Evolutionary conservation across 2,888 invertebrate genomes (phyloP).

Genomic region (Leptinotarsa tumamoca): DNA sequence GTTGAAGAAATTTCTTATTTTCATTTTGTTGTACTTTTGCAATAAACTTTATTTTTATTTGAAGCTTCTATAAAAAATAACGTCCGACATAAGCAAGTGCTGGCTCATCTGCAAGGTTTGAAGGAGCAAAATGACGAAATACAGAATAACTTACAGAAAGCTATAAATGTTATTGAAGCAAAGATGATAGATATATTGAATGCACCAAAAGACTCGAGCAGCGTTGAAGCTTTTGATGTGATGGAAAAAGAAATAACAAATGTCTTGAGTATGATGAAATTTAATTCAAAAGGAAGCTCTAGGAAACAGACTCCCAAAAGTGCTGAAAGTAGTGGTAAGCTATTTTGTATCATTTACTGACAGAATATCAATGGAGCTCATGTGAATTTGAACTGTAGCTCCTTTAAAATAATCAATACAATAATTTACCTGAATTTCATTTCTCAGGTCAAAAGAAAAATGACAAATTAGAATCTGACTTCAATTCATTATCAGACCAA

Average conservation of each 20-base stretch:
- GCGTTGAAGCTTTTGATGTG: slow-evolving; percentile 52
- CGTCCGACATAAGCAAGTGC: slow-evolving; percentile 42
- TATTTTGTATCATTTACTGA: neutral
- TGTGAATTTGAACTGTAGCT: neutral
- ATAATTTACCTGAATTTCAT: neutral
- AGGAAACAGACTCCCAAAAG: slow-evolving; percentile 28
- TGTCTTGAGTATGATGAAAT: slow-evolving; percentile 55
- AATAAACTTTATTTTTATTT: slow-evolving; percentile 8
- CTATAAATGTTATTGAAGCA: slow-evolving; percentile 56
- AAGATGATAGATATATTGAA: slow-evolving; percentile 56
- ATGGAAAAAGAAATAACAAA: slow-evolving; percentile 58
- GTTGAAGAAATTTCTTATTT: neutral
- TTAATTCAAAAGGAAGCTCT: slow-evolving; percentile 21
- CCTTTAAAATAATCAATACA: neutral
- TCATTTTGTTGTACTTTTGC: neutral
- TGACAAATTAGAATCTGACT: slow-evolving; percentile 36
- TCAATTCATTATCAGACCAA: slow-evolving; percentile 42
- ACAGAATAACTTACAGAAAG: slow-evolving; percentile 56
- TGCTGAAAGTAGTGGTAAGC: slow-evolving; percentile 16
- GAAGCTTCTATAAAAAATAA: slow-evolving; percentile 9
- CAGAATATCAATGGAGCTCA: too few species aligned
- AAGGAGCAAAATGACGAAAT: slow-evolving; percentile 53
- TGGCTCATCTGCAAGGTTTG: slow-evolving; percentile 46
- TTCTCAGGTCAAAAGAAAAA: slow-evolving; percentile 16
- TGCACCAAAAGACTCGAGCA: slow-evolving; percentile 41